Base-by-base conservation (phyloP, 2,888 invertebrate species). In the Parasteatoda lunata region DNA sequence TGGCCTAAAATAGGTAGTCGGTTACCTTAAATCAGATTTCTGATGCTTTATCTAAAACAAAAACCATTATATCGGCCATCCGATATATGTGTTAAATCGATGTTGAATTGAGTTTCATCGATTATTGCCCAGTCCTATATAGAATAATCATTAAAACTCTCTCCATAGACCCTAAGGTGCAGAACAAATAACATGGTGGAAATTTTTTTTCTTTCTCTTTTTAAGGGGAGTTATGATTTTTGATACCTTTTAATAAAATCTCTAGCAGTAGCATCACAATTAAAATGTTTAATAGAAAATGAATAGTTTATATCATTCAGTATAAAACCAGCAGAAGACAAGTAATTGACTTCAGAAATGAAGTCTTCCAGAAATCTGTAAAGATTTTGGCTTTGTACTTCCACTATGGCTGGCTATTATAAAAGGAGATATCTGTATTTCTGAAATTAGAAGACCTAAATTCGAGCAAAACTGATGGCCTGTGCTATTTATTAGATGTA, bases 191-290 rank as follows among this genome's bases (percentile, higher is more conserved):
- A 30, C 1, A 30, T 30, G 30, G n/a, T n/a, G n/a, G n/a, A n/a
- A n/a, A n/a, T n/a, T n/a, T n/a, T n/a, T n/a, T n/a, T n/a, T n/a
- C n/a, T n/a, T n/a, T n/a, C n/a, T n/a, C 30, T 11, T 30, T 30
- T 30, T 30, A 30, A 30, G 30, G 30, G 30, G 59, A 54, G 15
- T 30, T 54, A 47, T 71, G 71, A n/a, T 30, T 49, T 11, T 73
- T 80, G 11, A 80, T 80, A 48, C 72, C 64, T 66, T n/a, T 80
- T 80, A 30, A 80, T 13, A 15, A 66, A 80, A 45, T 73, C 65
- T 65, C 72, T n/a, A 9, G 80, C 80, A 9, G 73, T 68, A 30
- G 80, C 51, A 73, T 81, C 73, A 47, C 73, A 81, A 13, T 65
- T 66, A 3, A 81, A 8, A 4, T 30, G 6, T 0, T n/a, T 4